Conservation (phyloP, 2,797 vertebrate genomes). For the Lithobates sylvaticus region DNA sequence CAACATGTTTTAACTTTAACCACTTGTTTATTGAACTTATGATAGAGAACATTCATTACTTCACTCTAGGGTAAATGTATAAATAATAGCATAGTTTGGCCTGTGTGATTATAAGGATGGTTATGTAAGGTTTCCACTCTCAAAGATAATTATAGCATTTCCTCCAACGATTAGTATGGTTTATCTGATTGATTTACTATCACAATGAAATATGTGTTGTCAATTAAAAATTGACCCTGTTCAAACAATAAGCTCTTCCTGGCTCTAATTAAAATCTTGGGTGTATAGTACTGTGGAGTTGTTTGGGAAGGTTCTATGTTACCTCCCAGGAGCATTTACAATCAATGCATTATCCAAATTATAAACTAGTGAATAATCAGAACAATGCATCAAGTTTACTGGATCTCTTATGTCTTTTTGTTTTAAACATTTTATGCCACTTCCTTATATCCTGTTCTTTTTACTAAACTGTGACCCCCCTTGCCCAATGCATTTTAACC, state of each 20-base stretch:
- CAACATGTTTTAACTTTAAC: background rate
- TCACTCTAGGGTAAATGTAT: background rate
- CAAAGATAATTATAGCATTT: constrained; percentile 36
- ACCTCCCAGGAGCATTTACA: background rate
- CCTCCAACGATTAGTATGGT: constrained; percentile 25
- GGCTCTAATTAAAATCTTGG: constrained; percentile 36
- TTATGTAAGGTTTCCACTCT: background rate
- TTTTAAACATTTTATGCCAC: background rate
- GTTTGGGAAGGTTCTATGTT: constrained; percentile 6
- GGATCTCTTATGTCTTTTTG: background rate
- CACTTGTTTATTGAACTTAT: background rate
- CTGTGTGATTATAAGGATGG: constrained; percentile 7
- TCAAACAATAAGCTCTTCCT: constrained; percentile 25
- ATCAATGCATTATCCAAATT: constrained; percentile 9
- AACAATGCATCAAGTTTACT: background rate
- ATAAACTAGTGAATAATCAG: constrained; percentile 15
- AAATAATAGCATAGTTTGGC: background rate
- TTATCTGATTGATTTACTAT: constrained; percentile 50
- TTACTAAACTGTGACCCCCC: background rate
- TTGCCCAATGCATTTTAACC: background rate
- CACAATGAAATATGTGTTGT: constrained; percentile 45
- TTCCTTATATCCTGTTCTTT: background rate
- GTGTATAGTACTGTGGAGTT: constrained; percentile 2
- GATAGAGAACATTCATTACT: constrained; percentile 12
- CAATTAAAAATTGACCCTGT: constrained; percentile 38